Base-by-base conservation (phyloP, 2,113 vertebrate genomes). In the Synodontis membranacea region DNA sequence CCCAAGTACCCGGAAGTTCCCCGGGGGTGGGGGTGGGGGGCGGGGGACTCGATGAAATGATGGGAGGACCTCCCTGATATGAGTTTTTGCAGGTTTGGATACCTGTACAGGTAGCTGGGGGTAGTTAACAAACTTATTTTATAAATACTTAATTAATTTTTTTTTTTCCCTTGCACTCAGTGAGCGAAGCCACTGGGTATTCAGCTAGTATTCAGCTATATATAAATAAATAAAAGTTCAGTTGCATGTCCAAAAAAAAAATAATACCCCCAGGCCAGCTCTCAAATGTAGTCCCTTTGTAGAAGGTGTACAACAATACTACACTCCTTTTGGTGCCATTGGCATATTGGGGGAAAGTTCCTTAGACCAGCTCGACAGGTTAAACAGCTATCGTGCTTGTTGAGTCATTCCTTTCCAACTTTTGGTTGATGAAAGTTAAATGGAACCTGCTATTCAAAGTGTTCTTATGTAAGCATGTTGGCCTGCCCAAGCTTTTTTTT, bases 281-380 rank as follows among this genome's bases (percentile, higher is more conserved):
- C 5, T 68, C 1, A 68, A 37, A 68, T 37, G 5, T 31, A 68
- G 15, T 37, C 31, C 14, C 34, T 19, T 37, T 68, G 31, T 68
- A 37, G 64, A 34, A 31, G 11, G 3, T 15, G 10, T 9, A 2
- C 2, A 44, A 12, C 10, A 21, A 42, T 75, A 28, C 10, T 46
- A 0, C 72, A 75, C 42, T 60, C 9, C 11, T 85, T 78, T 52
- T 28, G 64, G 10, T 48, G 1, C 17, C 23, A 39, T 6, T 46
- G 50, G 8, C 17, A 2, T 19, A 12, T 15, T 75, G 25, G 37
- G 52, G 25, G 1, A 83, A 83, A 50, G 74, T 31, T 78, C 37
- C 28, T 19, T 84, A 21, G 19, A 82, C 80, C 37, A 58, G 3
- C 37, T 56, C 23, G 62, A 82, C 80, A 62, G 80, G 80, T 82